phyloP scores from a whole-genome alignment of 2,888 invertebrate genomes.

The Caenorhabditis japonica region DNA sequence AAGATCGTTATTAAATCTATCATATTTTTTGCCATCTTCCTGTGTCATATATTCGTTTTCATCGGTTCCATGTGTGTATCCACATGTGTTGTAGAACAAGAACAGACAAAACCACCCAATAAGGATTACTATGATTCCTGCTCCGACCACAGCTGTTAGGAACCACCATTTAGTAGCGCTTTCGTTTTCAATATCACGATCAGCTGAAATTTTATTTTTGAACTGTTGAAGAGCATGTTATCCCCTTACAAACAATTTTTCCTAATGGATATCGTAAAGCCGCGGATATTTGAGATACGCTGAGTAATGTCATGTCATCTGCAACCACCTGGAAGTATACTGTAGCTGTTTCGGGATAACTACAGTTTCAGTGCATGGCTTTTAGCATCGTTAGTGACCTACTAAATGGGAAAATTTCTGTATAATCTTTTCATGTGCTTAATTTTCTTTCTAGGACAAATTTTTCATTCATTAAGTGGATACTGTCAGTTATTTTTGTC shows the following conservation, averaged over 20 bases:
- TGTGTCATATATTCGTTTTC: conserved; percentile 16
- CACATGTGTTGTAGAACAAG: conserved; percentile 56
- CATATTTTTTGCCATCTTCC: too few relatives aligned
- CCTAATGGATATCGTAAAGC: conserved; percentile 42
- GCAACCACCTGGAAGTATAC: conserved; percentile 53
- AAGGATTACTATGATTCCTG: conserved; percentile 41
- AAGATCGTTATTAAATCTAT: too few relatives aligned
- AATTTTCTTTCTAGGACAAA: too few relatives aligned
- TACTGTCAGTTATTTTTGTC: too few relatives aligned
- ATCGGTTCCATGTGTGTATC: conserved; percentile 20
- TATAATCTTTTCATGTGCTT: too few relatives aligned
- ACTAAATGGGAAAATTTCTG: too few relatives aligned
- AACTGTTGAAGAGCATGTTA: neutral
- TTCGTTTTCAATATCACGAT: conserved; percentile 41
- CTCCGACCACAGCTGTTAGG: conserved; percentile 21
- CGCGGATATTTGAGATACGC: conserved; percentile 51
- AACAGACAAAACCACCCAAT: conserved; percentile 60
- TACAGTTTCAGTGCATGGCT: too few relatives aligned
- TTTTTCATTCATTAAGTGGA: too few relatives aligned
- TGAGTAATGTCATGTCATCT: conserved; percentile 50
- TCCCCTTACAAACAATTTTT: conserved; percentile 35
- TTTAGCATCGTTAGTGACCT: too few relatives aligned
- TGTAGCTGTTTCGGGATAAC: too few relatives aligned
- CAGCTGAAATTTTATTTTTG: conserved; percentile 29
- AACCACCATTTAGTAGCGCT: conserved; percentile 44